phyloP scores from a whole-genome alignment of 2,888 invertebrate species.

The Thyatira batis region DNA sequence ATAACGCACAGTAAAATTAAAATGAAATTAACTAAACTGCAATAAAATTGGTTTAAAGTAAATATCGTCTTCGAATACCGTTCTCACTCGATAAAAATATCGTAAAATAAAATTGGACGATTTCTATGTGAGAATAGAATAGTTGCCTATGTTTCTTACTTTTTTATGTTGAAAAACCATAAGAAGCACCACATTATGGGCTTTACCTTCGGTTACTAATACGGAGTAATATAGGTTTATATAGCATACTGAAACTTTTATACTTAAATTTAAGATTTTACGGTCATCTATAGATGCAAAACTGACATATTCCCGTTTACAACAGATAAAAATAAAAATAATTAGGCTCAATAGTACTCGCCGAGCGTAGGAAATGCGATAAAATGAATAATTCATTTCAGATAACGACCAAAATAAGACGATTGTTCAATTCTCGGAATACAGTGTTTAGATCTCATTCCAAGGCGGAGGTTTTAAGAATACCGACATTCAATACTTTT shows the following conservation, averaged over 20 bases:
- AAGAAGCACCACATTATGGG: neutral
- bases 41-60: neutral
- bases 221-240: constrained; percentile 9
- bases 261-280: constrained; percentile 27
- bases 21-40: constrained; percentile 2
- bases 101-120: constrained; percentile 1
- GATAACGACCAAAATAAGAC: constrained; percentile 71
- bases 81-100: constrained; percentile 6
- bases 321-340: constrained; percentile 40
- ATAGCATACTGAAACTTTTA: constrained; percentile 2
- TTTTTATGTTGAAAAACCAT: neutral
- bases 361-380: constrained; percentile 64
- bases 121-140: neutral
- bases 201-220: neutral
- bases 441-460: constrained; percentile 48
- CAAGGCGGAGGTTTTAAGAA: constrained; percentile 20
- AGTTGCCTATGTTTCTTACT: neutral
- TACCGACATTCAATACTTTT: constrained; percentile 7
- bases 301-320: constrained; percentile 19
- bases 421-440: constrained; percentile 70
- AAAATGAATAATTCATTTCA: constrained; percentile 72
- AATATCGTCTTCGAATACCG: constrained; percentile 1
- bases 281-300: constrained; percentile 19
- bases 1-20: constrained; percentile 2
- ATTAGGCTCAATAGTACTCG: constrained; percentile 52